Evolutionary conservation across 2,113 vertebrate genomes (phyloP).

Genomic region (Myodes glareolus): DNA sequence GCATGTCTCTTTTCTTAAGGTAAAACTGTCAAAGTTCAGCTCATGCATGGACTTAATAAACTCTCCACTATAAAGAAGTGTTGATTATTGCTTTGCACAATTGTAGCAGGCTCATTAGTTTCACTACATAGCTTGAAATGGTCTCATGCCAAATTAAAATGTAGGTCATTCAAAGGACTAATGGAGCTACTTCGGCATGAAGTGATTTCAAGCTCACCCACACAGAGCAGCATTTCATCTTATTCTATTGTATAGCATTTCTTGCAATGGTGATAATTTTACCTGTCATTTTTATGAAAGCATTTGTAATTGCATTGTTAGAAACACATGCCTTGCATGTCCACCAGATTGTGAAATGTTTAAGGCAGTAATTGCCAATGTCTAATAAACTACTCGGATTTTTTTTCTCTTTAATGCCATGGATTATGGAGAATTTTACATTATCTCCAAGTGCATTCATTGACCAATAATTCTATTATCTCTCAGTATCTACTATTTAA

Average conservation of each 20-base stretch:
- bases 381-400: background rate
- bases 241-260: conserved; percentile 61
- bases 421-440: background rate
- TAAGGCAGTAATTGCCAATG: background rate
- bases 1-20: conserved; percentile 62
- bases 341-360: conserved; percentile 28
- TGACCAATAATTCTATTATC: background rate
- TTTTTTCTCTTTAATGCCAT: background rate
- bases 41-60: conserved; percentile 76
- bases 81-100: conserved; percentile 83
- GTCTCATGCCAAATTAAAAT: conserved; percentile 86
- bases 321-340: conserved; percentile 34
- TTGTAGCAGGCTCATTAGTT: conserved; percentile 84
- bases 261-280: conserved; percentile 74
- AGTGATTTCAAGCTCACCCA: conserved; percentile 78
- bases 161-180: conserved; percentile 85
- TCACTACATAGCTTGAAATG: conserved; percentile 80
- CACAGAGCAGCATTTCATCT: conserved; percentile 61
- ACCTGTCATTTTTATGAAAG: conserved; percentile 65
- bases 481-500: background rate
- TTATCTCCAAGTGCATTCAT: background rate
- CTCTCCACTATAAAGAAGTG: conserved; percentile 75
- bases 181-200: conserved; percentile 76
- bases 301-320: conserved; percentile 69
- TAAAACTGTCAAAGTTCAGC: conserved; percentile 74